Evolutionary conservation across 2,888 invertebrate genomes (phyloP).

Genomic region (Cotesia congregata): DNA sequence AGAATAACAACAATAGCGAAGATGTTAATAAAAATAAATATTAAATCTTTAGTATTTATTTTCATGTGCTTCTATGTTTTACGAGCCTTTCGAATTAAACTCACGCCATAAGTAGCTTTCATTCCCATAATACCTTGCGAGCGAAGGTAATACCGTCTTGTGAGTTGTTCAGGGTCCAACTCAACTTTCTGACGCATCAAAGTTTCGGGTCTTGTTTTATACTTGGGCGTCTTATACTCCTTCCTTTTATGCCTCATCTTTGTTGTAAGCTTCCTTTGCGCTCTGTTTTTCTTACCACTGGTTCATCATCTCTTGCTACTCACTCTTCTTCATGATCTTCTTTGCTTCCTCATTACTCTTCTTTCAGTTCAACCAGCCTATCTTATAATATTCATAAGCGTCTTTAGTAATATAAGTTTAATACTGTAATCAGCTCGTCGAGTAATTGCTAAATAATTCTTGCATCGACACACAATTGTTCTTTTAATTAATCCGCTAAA

Average conservation of each 20-base stretch:
- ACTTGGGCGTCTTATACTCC: background rate
- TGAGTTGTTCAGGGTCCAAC: constrained; percentile 20
- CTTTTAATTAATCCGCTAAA: background rate
- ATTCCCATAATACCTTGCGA: constrained; percentile 26
- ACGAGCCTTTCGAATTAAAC: constrained; percentile 35
- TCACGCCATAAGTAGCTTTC: constrained; percentile 34
- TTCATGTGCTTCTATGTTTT: background rate
- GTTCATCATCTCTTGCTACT: constrained; percentile 9
- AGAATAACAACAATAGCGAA: background rate
- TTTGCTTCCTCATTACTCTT: background rate
- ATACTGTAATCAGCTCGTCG: constrained; percentile 16
- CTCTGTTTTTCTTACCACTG: background rate
- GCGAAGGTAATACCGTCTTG: constrained; percentile 32
- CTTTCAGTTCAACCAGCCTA: background rate
- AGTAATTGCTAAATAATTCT: constrained; percentile 20
- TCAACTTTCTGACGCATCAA: constrained; percentile 38
- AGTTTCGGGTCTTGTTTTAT: constrained; percentile 26
- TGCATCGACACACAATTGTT: background rate
- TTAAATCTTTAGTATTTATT: background rate
- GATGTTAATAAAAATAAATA: background rate
- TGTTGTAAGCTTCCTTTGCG: background rate
- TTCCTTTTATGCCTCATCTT: background rate
- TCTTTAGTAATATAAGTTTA: constrained; percentile 21
- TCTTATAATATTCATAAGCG: constrained; percentile 26
- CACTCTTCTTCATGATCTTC: constrained; percentile 7